Conservation (phyloP, 1,140 invertebrate genomes). For the Leptoteleia sp. region DNA sequence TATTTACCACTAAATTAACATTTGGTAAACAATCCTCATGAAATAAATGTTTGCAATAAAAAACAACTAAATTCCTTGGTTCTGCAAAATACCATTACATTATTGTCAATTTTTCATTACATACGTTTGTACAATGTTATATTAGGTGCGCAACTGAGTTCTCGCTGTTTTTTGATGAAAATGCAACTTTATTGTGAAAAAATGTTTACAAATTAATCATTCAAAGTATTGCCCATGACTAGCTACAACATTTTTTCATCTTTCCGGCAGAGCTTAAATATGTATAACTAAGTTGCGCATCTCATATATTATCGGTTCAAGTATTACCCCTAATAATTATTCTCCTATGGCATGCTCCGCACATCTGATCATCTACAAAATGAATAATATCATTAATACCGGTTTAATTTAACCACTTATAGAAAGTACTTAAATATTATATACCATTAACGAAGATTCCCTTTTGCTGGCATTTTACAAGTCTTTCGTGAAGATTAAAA, state of each 20-base stretch:
- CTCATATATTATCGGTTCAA: too few relatives aligned
- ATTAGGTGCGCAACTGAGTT: too few relatives aligned
- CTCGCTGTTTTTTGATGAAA: too few relatives aligned
- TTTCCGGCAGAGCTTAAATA: too few relatives aligned
- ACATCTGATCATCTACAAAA: constrained; percentile 55
- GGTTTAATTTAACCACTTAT: background rate
- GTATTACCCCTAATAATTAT: constrained; percentile 87
- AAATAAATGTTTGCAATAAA: constrained; percentile 94
- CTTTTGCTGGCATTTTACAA: constrained; percentile 88
- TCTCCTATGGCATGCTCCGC: constrained; percentile 85
- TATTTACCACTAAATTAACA: constrained; percentile 74
- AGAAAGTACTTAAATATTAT: too few relatives aligned
- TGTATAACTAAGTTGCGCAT: too few relatives aligned
- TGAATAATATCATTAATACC: background rate
- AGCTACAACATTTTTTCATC: too few relatives aligned
- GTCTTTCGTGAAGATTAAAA: constrained; percentile 91
- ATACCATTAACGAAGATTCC: constrained; percentile 87
- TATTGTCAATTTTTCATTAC: constrained; percentile 1
- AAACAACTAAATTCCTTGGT: constrained; percentile 88
- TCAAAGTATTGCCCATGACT: too few relatives aligned
- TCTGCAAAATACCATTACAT: constrained; percentile 77
- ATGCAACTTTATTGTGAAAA: too few relatives aligned
- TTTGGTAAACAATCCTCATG: constrained; percentile 90
- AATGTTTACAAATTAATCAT: too few relatives aligned
- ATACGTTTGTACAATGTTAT: too few relatives aligned